These are phyloP conservation scores for Gila robusta DNA, from an alignment of 2,797 vertebrate genomes.

Conservation along the genomic window DNA sequence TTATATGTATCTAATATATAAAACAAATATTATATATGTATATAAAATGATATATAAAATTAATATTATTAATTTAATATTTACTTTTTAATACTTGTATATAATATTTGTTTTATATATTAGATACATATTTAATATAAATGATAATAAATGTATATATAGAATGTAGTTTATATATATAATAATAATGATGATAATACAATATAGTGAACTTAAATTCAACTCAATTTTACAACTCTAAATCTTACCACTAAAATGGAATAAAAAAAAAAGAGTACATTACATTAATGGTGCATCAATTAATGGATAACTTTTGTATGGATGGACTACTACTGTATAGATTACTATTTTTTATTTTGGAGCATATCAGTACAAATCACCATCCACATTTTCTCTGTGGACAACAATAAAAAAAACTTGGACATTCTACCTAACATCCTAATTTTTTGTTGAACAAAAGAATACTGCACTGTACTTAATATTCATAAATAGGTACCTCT, in stretches of 20 bases:
- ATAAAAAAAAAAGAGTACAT: neutral
- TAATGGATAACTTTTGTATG: neutral
- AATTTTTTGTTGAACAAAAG: neutral
- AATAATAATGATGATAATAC: too few relatives aligned
- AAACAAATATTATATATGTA: too few relatives aligned
- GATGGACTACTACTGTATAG: too few relatives aligned
- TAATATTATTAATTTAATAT: too few relatives aligned
- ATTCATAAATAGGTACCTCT: neutral
- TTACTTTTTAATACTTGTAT: too few relatives aligned
- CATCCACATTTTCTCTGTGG: neutral
- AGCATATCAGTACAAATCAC: neutral
- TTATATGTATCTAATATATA: too few relatives aligned
- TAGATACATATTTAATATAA: too few relatives aligned
- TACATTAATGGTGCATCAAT: neutral
- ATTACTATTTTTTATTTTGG: neutral
- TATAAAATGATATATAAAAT: too few relatives aligned
- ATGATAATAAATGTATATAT: neutral
- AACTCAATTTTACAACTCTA: neutral
- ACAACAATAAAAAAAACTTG: neutral
- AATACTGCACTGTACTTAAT: neutral
- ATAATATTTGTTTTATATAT: too few relatives aligned
- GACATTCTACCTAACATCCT: neutral
- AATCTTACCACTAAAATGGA: neutral
- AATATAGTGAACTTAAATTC: neutral
- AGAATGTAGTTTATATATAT: neutral